A percentile compares a stretch with the other conserved stretches of the same genome.
These are phyloP conservation scores for Saturnia japonica DNA, from an alignment of 2,888 invertebrate genomes.

Conservation along the genomic window DNA sequence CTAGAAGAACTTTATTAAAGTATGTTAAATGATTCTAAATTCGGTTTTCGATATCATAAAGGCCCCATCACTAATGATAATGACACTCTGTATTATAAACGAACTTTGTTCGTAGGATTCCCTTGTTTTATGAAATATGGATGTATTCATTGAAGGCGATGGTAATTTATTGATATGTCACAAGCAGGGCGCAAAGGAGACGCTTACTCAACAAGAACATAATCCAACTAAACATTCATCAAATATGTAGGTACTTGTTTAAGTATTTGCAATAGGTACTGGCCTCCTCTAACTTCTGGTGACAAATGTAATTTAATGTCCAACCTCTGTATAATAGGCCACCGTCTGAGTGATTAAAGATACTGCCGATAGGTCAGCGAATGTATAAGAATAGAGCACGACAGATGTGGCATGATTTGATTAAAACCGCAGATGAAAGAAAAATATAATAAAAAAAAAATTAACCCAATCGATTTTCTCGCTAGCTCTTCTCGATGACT, in stretches of 20 bases:
- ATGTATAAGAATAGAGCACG: too few relatives aligned
- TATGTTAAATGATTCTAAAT: background rate
- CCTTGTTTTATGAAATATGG: slow-evolving; percentile 76
- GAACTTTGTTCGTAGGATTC: slow-evolving; percentile 53
- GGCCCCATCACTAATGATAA: slow-evolving; percentile 23
- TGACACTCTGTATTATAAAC: slow-evolving; percentile 31
- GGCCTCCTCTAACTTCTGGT: background rate
- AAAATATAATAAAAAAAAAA: too few relatives aligned
- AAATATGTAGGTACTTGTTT: background rate
- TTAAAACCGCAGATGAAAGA: too few relatives aligned
- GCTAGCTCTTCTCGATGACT: too few relatives aligned
- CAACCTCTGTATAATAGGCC: background rate
- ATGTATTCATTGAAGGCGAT: slow-evolving; percentile 61
- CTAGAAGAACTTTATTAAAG: background rate
- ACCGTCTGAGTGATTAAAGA: too few relatives aligned
- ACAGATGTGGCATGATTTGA: too few relatives aligned
- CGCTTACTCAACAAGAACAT: slow-evolving; percentile 18
- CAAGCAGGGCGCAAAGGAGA: slow-evolving; percentile 34
- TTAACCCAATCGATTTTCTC: too few relatives aligned
- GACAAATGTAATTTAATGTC: background rate
- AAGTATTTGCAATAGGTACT: background rate
- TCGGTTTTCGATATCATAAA: background rate
- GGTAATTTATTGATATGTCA: slow-evolving; percentile 74
- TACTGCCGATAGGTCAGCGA: too few relatives aligned
- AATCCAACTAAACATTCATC: slow-evolving; percentile 1